Conservation (phyloP, 1,140 invertebrate species). For the Oreohelix idahoensis region DNA sequence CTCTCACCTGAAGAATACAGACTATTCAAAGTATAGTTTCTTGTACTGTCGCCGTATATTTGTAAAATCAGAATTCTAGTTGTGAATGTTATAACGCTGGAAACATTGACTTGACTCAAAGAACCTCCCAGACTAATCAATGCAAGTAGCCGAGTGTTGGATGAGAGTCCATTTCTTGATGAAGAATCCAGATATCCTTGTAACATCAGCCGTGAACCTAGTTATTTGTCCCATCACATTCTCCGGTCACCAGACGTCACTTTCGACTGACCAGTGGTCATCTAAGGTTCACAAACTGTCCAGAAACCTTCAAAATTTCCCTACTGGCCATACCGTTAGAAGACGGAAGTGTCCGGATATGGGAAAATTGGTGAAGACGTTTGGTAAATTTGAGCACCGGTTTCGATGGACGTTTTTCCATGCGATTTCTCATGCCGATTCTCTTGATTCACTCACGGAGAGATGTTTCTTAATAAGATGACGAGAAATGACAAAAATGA, state of each 20-base stretch:
- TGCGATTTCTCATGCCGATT: background rate
- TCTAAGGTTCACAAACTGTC: background rate
- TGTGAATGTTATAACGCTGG: no score
- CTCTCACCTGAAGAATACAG: no score
- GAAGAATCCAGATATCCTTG: background rate
- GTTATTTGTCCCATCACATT: slow-evolving; percentile 1
- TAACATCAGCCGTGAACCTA: background rate
- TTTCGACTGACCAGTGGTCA: background rate
- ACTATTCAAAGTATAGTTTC: no score
- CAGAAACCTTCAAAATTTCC: background rate
- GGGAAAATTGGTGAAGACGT: background rate
- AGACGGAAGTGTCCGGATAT: background rate
- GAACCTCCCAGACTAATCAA: no score
- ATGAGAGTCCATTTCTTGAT: no score
- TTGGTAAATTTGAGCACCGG: background rate
- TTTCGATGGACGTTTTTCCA: background rate
- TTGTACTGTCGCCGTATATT: no score
- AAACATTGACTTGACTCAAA: no score
- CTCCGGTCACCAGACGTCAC: background rate
- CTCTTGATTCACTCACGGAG: background rate
- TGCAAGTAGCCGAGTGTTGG: no score
- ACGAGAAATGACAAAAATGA: background rate
- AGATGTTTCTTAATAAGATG: background rate
- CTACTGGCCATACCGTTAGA: no score
- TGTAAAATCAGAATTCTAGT: no score